These are phyloP conservation scores for Pomacea canaliculata DNA, from an alignment of 2,888 invertebrate genomes.

Conservation along the genomic window DNA sequence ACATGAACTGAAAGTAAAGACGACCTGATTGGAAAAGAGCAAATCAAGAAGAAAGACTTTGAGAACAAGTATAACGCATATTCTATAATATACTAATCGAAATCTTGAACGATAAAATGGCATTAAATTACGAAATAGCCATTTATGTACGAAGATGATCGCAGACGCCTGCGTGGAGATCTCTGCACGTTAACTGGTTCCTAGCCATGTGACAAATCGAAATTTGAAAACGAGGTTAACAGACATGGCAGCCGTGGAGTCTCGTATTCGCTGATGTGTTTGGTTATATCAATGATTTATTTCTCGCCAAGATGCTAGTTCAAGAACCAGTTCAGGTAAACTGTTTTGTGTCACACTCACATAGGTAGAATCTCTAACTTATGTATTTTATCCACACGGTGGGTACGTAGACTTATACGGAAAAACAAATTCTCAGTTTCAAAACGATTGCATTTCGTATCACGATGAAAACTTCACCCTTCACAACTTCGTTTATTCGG, in stretches of 20 bases:
- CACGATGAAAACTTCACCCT: not conserved
- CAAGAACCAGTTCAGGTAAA: slow-evolving; percentile 60
- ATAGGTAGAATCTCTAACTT: not conserved
- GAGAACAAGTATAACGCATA: too few relatives aligned
- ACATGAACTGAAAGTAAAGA: too few relatives aligned
- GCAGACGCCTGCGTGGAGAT: too few relatives aligned
- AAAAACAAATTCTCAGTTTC: not conserved
- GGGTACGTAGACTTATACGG: not conserved
- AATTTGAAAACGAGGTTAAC: slow-evolving; percentile 31
- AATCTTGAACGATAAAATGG: too few relatives aligned
- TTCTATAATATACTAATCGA: too few relatives aligned
- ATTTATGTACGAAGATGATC: too few relatives aligned
- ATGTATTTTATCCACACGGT: not conserved
- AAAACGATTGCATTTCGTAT: not conserved
- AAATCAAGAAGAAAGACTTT: too few relatives aligned
- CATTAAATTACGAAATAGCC: too few relatives aligned
- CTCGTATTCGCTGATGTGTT: slow-evolving; percentile 14
- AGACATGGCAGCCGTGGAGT: slow-evolving; percentile 31
- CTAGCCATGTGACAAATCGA: slow-evolving; percentile 15
- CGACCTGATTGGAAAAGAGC: too few relatives aligned
- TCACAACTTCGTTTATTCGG: too few relatives aligned
- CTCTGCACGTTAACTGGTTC: too few relatives aligned
- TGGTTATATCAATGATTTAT: not conserved
- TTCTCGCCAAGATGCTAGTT: slow-evolving; percentile 46
- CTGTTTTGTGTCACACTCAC: not conserved